Evolutionary conservation across 1,140 invertebrate genomes (phyloP).

Genomic region (Bombus waltoni): DNA sequence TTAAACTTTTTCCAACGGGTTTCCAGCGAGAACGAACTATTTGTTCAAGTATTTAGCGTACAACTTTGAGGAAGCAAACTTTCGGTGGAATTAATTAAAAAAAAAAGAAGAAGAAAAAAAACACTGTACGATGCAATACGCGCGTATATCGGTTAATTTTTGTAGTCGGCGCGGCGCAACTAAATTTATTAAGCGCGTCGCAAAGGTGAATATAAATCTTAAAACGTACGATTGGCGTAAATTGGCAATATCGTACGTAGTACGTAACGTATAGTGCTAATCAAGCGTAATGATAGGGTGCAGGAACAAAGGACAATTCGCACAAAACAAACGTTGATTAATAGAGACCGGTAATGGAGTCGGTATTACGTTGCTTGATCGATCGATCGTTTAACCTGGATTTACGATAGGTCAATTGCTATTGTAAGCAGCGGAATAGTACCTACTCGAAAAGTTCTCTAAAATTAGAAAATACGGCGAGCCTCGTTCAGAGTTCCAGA

Average conservation of each 20-base stretch:
- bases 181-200: background rate
- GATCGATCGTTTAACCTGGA: slow-evolving; percentile 15
- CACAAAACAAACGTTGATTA: background rate
- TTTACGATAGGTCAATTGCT: slow-evolving; percentile 7
- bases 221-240: background rate
- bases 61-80: background rate
- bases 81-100: background rate
- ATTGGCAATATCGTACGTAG: background rate
- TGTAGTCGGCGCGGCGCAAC: background rate
- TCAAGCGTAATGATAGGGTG: background rate
- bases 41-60: background rate
- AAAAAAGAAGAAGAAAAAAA: no score
- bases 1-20: background rate
- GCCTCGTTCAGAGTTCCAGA: background rate
- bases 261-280: background rate
- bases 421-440: background rate
- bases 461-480: background rate
- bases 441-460: background rate
- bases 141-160: background rate
- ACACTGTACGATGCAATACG: background rate
- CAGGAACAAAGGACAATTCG: background rate
- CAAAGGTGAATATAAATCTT: background rate
- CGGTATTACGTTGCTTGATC: background rate
- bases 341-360: background rate
- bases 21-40: background rate